Conservation (phyloP, 2,888 invertebrate genomes). For the Rhamphomyia laevipes region DNA sequence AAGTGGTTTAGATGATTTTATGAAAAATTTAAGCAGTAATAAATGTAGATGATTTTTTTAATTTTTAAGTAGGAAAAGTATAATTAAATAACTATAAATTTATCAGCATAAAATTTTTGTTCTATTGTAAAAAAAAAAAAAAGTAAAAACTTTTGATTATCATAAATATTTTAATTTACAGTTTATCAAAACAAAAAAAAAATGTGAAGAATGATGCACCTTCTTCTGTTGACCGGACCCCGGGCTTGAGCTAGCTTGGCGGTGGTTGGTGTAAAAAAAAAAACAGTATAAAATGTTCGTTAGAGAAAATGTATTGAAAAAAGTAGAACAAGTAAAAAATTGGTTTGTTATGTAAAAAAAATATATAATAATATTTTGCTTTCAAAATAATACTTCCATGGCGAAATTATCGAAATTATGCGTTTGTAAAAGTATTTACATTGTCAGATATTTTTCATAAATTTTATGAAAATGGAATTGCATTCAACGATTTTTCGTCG, state of each 20-base stretch:
- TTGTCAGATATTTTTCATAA: too few species aligned
- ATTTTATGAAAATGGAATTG: too few species aligned
- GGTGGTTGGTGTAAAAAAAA: background rate
- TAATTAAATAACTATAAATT: too few species aligned
- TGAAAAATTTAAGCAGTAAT: slow-evolving; percentile 40
- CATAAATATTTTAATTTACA: background rate
- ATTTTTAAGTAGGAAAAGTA: too few species aligned
- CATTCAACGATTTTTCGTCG: too few species aligned
- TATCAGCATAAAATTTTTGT: background rate
- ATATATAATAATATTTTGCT: too few species aligned
- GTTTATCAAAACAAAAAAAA: background rate
- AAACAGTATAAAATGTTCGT: background rate
- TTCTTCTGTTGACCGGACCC: background rate
- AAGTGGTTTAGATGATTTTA: slow-evolving; percentile 45
- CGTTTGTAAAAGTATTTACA: too few species aligned
- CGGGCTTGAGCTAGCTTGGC: slow-evolving; percentile 1
- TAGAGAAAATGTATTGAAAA: background rate
- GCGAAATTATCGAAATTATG: too few species aligned
- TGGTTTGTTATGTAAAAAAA: too few species aligned
- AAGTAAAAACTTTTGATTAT: background rate
- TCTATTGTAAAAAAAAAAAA: background rate
- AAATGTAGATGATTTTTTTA: background rate
- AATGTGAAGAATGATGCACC: background rate
- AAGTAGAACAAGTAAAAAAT: too few species aligned
- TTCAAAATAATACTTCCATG: too few species aligned